Percentiles rank a stretch among this genome's conserved stretches.
Evolutionary conservation across 2,888 invertebrate genomes (phyloP).

Genomic region (Eupithecia pulchellata): DNA sequence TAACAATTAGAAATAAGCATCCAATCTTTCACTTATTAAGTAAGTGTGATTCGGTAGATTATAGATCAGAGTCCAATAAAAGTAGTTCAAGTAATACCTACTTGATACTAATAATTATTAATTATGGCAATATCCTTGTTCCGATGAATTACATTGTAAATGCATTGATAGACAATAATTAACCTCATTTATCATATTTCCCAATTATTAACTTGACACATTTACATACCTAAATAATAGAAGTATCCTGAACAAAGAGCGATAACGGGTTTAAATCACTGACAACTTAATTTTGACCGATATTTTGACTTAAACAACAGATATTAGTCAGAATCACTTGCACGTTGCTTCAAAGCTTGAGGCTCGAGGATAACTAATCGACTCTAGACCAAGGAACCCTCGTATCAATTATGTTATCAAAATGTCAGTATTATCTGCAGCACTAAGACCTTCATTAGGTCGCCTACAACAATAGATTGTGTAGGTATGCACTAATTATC

Average conservation of each 20-base stretch:
- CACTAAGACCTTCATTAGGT: not conserved
- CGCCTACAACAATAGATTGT: not conserved
- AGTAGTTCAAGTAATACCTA: not conserved
- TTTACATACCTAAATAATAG: not conserved
- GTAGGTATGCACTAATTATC: not conserved
- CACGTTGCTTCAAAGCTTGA: not conserved
- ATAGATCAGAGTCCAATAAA: not conserved
- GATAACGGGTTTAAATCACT: not conserved
- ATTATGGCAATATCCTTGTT: not conserved
- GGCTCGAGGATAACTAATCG: slow-evolving; percentile 20
- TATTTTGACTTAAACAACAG: slow-evolving; percentile 2
- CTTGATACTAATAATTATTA: no score
- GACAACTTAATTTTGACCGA: not conserved
- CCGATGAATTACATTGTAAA: not conserved
- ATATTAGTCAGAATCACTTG: slow-evolving; percentile 7
- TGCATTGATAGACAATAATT: not conserved
- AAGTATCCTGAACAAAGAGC: not conserved
- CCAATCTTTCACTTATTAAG: not conserved
- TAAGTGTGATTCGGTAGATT: not conserved
- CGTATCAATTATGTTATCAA: slow-evolving; percentile 40
- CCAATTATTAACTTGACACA: not conserved
- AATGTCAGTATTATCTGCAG: slow-evolving; percentile 37
- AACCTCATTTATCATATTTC: not conserved
- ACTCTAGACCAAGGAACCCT: not conserved
- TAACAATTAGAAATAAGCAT: no score